Conservation (phyloP, 2,888 invertebrate species). For the Cantharis lateralis region DNA sequence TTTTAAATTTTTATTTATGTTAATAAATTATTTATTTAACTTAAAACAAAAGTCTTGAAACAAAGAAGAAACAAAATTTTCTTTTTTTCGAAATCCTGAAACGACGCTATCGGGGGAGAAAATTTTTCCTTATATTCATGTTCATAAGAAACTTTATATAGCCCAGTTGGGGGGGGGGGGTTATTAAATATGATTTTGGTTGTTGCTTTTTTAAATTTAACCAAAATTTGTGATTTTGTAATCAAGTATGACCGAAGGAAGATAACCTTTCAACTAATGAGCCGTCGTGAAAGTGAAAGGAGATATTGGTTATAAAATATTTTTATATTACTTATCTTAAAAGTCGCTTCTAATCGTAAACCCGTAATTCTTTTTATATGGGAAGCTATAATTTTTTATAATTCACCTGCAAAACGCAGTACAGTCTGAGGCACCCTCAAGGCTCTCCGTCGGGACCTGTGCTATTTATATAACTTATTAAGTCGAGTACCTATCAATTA, state of each 20-base stretch:
- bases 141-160: too few species aligned
- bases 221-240: background rate
- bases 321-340: background rate
- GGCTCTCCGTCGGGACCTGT: background rate
- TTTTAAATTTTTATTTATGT: too few species aligned
- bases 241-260: background rate
- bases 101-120: too few species aligned
- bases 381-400: too few species aligned
- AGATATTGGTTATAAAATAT: background rate
- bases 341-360: too few species aligned
- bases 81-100: too few species aligned
- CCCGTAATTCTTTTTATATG: too few species aligned
- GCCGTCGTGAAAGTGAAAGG: conserved; percentile 8
- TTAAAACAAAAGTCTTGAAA: too few species aligned
- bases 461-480: background rate
- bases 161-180: too few species aligned
- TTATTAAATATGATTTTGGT: background rate
- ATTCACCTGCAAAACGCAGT: background rate
- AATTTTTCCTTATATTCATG: too few species aligned
- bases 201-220: background rate
- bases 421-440: background rate
- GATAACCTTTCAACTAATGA: background rate
- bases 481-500: background rate
- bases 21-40: too few species aligned
- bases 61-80: too few species aligned